Evolutionary conservation across 2,797 vertebrate genomes (phyloP), one percentile per base, ranked within the genome.

Genomic region (Varecia variegata): DNA sequence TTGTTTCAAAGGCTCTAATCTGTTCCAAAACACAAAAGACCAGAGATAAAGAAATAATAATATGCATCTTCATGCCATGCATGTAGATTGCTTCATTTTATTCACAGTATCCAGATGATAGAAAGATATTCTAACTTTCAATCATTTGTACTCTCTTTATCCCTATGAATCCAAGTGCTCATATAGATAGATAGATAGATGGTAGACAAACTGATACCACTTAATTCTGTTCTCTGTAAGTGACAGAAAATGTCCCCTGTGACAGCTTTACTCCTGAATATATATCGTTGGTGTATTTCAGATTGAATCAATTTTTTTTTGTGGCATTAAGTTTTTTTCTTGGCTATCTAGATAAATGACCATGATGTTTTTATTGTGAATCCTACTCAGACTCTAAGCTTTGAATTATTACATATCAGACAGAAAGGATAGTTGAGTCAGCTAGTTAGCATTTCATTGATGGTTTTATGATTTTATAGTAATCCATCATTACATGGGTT

Each of bases 401-500:
- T 20, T 1, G 9, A 17, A 10, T n/a, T 45, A 58, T 8, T 18
- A 17, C 18, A 18, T 9, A 68, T 27, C 8, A 32, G 38, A 71
- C 30, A 38, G 32, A 79, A 43, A n/a, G 70, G 0, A 65, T 43
- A 25, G 32, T 54, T 67, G 50, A 13, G 5, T 70, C 12, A n/a
- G 76, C 14, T 18, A 2, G 35, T 14, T 11, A 14, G 43, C 13
- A 15, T 45, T 21, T 56, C 58, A 45, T 20, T 52, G 58, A 67
- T 4, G 23, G 14, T 70, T 65, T 73, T 67, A 23, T 7, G 6
- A 40, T 18, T 0, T 82, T 43, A 7, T 74, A 20, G 14, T 8
- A 38, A 38, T n/a, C 38, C 0, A 2, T 20, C 18, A 18, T 23
- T 43, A 21, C 15, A 43, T 3, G 9, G 10, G 10, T 32, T 30